Percentiles rank a stretch among this genome's conserved stretches.
phyloP scores from a whole-genome alignment of 2,113 vertebrate species.

The Euleptes europaea region DNA sequence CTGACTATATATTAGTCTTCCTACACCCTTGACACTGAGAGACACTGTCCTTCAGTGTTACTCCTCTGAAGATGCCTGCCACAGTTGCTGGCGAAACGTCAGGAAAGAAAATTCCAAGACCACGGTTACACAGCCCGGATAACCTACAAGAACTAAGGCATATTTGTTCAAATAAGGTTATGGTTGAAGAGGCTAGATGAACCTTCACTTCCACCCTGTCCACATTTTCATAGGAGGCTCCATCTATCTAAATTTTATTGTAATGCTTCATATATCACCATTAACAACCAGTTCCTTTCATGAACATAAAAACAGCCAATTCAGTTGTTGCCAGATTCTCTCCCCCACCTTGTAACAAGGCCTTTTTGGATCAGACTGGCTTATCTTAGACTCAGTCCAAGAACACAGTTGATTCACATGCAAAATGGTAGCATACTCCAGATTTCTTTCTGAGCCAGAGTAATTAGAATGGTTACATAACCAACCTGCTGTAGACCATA shows the following conservation, averaged over 20 bases:
- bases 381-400: slow-evolving; percentile 21
- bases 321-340: slow-evolving; percentile 53
- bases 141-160: slow-evolving; percentile 43
- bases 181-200: slow-evolving; percentile 29
- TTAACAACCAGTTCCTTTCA: slow-evolving; percentile 59
- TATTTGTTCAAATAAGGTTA: slow-evolving; percentile 70
- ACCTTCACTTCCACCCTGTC: slow-evolving; percentile 8
- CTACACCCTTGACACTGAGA: no score
- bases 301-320: slow-evolving; percentile 64
- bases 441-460: neutral
- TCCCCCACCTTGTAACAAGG: slow-evolving; percentile 22
- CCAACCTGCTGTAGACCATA: neutral
- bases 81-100: no score
- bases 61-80: no score
- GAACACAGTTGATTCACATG: slow-evolving; percentile 2
- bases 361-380: neutral
- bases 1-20: no score
- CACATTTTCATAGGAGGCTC: slow-evolving; percentile 42
- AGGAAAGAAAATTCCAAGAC: no score
- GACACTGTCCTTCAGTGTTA: no score
- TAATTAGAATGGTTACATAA: slow-evolving; percentile 26
- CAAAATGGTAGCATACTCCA: neutral
- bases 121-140: no score
- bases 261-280: slow-evolving; percentile 64
- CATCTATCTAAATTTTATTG: slow-evolving; percentile 54